These are phyloP conservation scores for Micronycteris hirsuta DNA, from an alignment of 2,113 vertebrate genomes.

Conservation along the genomic window DNA sequence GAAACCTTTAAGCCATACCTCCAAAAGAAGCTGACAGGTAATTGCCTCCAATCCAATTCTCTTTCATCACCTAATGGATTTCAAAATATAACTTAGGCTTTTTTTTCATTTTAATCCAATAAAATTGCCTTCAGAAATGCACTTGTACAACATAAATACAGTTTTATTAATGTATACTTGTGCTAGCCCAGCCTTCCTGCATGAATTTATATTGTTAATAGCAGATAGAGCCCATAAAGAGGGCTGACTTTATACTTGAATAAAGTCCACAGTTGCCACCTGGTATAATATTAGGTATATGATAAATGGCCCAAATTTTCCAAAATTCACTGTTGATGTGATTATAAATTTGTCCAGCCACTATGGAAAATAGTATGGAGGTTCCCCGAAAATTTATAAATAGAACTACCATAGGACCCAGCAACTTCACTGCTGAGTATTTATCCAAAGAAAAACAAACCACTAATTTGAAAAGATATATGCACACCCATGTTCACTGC, in stretches of 20 bases:
- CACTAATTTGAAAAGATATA: no score
- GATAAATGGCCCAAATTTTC: not conserved
- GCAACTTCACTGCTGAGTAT: no score
- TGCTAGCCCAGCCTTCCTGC: not conserved
- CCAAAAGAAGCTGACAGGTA: not conserved
- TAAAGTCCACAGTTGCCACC: not conserved
- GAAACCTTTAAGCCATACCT: not conserved
- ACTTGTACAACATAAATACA: not conserved
- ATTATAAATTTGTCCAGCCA: not conserved
- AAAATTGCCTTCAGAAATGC: not conserved
- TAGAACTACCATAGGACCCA: no score
- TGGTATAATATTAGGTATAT: not conserved
- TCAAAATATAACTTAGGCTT: slow-evolving; percentile 10
- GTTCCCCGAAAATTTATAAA: no score
- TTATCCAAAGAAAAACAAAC: no score
- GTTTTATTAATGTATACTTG: not conserved
- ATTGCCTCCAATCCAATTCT: not conserved
- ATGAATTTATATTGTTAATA: not conserved
- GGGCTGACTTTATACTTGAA: not conserved
- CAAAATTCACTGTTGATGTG: not conserved
- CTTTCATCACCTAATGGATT: not conserved
- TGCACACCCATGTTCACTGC: no score
- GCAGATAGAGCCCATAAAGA: not conserved
- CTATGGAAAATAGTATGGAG: no score
- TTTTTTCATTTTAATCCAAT: slow-evolving; percentile 15